Evolutionary conservation across 37 sponge, comb jelly and placozoan species (phyloP).

Genomic region (Chondrosia reniformis): DNA sequence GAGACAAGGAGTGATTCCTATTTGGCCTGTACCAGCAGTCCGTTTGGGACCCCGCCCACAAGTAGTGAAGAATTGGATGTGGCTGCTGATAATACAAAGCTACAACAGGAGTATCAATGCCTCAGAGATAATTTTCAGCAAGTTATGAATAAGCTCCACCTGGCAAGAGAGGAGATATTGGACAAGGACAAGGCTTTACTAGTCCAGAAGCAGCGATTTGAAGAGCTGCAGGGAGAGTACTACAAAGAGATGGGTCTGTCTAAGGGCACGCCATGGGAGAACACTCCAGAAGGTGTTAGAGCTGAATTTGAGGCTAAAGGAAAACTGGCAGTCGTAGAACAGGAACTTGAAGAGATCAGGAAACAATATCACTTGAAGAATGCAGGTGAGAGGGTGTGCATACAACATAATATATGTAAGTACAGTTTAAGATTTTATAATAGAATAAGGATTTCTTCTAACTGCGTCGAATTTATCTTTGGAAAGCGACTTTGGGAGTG

Average conservation of each 20-base stretch:
- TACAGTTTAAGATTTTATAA: no score
- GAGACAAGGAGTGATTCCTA: background rate
- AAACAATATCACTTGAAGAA: conserved; percentile 9
- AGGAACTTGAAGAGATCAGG: background rate
- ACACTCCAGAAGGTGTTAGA: background rate
- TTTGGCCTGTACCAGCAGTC: background rate
- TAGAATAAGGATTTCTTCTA: no score
- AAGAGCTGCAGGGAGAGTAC: background rate
- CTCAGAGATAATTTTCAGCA: conserved; percentile 6
- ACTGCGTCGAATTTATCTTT: no score
- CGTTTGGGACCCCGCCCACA: background rate
- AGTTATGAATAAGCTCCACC: background rate
- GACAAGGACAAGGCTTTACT: background rate
- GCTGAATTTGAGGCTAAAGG: background rate
- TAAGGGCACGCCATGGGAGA: background rate
- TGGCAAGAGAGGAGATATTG: background rate
- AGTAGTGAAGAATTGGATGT: background rate
- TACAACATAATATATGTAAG: no score
- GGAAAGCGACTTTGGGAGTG: no score
- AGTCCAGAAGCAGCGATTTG: background rate
- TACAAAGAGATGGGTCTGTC: background rate
- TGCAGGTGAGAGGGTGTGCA: no score
- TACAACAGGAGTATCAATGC: conserved; percentile 14
- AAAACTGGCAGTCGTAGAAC: background rate
- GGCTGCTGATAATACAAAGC: background rate